Conservation (phyloP, 2,113 vertebrate genomes). For the Todiramphus chloris region DNA sequence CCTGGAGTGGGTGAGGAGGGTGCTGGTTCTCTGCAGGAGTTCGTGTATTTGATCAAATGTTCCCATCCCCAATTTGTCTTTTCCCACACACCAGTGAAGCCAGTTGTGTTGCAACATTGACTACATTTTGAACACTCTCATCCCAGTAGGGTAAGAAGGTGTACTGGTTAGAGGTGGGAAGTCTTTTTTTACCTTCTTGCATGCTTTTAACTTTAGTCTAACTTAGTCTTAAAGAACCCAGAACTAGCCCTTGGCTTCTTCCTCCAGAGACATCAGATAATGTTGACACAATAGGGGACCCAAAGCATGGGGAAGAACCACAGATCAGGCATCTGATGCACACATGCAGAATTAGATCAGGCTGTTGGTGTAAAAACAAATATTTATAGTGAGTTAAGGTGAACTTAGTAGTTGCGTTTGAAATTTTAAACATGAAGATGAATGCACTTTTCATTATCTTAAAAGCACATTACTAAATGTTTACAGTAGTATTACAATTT, state of each 20-base stretch:
- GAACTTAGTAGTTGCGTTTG: neutral
- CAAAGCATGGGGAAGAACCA: neutral
- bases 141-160: neutral
- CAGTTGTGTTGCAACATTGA: neutral
- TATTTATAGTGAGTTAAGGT: neutral
- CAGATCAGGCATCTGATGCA: neutral
- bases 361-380: neutral
- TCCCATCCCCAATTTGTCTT: neutral
- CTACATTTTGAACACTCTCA: neutral
- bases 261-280: neutral
- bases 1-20: neutral
- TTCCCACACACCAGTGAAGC: neutral
- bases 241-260: conserved; percentile 19
- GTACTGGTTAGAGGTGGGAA: neutral
- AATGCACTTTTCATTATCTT: neutral
- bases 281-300: neutral
- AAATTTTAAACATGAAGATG: conserved; percentile 4
- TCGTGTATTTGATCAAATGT: neutral
- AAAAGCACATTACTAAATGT: conserved; percentile 39
- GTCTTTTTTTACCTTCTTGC: neutral
- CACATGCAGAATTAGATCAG: neutral
- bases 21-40: neutral
- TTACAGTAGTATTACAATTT: conserved; percentile 1
- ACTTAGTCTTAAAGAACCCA: neutral
- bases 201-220: neutral